Percentiles rank a stretch among this genome's conserved stretches.
Evolutionary conservation across 2,113 vertebrate genomes (phyloP).

Genomic region (Psittacara wagleri): DNA sequence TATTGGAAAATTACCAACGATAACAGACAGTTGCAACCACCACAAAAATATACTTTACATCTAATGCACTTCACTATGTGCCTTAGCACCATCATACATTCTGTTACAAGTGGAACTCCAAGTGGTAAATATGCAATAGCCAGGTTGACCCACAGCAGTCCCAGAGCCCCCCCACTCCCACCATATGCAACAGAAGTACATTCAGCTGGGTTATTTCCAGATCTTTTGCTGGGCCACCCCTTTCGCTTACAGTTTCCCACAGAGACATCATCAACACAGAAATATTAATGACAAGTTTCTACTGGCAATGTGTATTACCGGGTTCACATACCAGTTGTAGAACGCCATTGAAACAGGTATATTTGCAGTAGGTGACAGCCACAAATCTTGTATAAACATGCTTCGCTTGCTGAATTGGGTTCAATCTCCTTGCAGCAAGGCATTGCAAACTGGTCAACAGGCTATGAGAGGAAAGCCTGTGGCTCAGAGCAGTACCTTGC

Average conservation of each 20-base stretch:
- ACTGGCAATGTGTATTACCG: not conserved
- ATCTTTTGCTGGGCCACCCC: not conserved
- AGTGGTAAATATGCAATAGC: not conserved
- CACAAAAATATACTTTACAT: not conserved
- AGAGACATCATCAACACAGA: not conserved
- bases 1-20: not conserved
- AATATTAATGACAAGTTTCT: not conserved
- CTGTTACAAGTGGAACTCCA: not conserved
- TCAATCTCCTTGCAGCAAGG: not conserved
- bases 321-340: not conserved
- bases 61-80: not conserved
- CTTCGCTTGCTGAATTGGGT: not conserved
- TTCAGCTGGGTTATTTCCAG: not conserved
- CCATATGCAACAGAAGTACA: not conserved
- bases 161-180: not conserved
- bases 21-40: not conserved
- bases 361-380: not conserved
- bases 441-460: not conserved
- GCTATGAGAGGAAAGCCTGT: not conserved
- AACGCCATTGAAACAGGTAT: not conserved
- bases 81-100: not conserved
- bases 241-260: not conserved
- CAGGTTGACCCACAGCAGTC: not conserved
- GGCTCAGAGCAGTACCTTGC: not conserved
- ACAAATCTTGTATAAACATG: not conserved